These are phyloP conservation scores for Plutomurus gul DNA, from an alignment of 1,140 invertebrate genomes.

Conservation along the genomic window DNA sequence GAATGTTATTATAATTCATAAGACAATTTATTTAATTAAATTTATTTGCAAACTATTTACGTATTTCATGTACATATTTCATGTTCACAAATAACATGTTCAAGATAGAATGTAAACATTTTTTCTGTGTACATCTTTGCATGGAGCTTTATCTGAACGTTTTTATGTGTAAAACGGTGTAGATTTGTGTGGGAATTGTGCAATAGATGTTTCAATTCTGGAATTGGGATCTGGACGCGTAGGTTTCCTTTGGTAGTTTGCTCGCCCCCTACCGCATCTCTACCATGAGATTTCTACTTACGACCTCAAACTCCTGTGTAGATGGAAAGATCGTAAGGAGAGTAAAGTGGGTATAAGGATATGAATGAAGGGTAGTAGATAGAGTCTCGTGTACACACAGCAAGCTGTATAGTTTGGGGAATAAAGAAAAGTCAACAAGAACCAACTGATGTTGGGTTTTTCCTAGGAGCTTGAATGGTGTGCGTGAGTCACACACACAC, in stretches of 20 bases:
- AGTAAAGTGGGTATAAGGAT: not conserved
- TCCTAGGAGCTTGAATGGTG: not conserved
- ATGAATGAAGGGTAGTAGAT: not conserved
- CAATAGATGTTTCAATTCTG: too few relatives aligned
- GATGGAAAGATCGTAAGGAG: conserved; percentile 19
- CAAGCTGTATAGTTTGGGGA: not conserved
- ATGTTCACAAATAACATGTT: too few relatives aligned
- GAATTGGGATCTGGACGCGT: too few relatives aligned
- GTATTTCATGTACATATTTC: not conserved
- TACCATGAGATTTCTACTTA: not conserved
- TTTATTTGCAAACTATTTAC: not conserved
- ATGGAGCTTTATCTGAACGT: not conserved
- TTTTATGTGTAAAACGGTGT: not conserved
- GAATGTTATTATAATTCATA: not conserved
- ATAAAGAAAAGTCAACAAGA: conserved; percentile 8
- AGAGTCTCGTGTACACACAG: not conserved
- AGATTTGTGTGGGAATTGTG: too few relatives aligned
- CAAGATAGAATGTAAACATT: too few relatives aligned
- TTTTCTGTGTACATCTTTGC: not conserved
- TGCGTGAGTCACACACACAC: not conserved
- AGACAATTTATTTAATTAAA: not conserved
- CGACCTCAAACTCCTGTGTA: not conserved
- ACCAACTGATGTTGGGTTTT: not conserved
- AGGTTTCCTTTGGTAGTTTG: not conserved
- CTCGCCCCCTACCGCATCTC: conserved; percentile 17